Conservation (phyloP, 1,140 invertebrate genomes). For the Triops cancriformis region DNA sequence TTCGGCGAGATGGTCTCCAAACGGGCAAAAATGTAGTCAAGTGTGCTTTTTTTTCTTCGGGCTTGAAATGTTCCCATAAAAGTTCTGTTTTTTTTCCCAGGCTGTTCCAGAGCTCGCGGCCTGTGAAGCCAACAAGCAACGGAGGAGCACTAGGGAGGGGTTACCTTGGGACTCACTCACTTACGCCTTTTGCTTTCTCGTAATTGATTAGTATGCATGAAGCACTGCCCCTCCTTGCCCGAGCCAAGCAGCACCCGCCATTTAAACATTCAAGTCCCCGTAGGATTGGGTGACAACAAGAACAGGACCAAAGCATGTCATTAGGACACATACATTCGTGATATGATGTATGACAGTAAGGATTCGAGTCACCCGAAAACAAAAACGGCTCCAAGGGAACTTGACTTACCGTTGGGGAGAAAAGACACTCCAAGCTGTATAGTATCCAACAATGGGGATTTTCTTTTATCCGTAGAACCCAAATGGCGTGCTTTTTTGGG, state of each 20-base stretch:
- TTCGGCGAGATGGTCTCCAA: no score
- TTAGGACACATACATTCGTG: not conserved
- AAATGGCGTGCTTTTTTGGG: not conserved
- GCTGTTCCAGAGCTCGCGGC: not conserved
- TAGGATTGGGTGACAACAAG: conserved; percentile 13
- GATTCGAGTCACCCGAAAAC: not conserved
- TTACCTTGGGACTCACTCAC: not conserved
- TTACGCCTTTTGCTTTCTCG: conserved; percentile 1
- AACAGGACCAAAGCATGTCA: not conserved
- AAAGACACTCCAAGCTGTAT: not conserved
- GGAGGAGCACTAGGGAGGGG: not conserved
- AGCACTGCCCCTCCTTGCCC: not conserved
- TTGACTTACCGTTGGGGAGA: not conserved
- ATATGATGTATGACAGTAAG: not conserved
- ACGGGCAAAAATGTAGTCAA: no score
- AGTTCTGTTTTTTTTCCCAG: not conserved
- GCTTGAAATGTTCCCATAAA: no score
- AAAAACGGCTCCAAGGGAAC: not conserved
- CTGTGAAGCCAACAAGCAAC: not conserved
- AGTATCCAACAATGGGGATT: not conserved
- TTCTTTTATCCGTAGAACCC: not conserved
- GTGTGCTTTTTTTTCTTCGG: no score
- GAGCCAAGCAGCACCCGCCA: not conserved
- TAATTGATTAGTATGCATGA: conserved; percentile 7
- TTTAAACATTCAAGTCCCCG: conserved; percentile 13